Evolutionary conservation across 2,888 invertebrate genomes (phyloP), one percentile per base, ranked within the genome.

Genomic region (Eupeodes luniger): DNA sequence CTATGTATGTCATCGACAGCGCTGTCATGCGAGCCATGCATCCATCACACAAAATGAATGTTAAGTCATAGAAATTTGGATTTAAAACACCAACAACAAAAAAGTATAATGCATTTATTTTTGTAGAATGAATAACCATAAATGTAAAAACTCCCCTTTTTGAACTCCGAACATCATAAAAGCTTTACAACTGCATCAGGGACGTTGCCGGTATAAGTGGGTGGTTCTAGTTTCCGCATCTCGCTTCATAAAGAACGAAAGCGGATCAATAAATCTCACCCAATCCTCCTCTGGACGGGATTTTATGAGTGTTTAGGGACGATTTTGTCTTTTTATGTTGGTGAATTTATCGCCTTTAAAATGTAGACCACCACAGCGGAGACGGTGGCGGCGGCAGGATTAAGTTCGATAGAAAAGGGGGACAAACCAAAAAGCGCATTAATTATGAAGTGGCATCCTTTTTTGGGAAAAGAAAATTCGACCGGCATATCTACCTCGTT

Each of bases 231-330:
- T 44, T 55, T 40, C 53, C 40, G 40, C 36, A 69, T 7, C 7
- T 19, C 74, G 51, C 55, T 40, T 47, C 53, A 80, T 59, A 72
- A 53, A 72, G 40, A 72, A 55, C 86, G 79, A 61, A 83, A 83
- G 59, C 76, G 61, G 72, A 80, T 87, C 77, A 81, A 87, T 87
- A 84, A 84, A 72, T 66, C 55, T 82, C 82, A 57, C 51, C 59
- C 40, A 16, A 7, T 10, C 59, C 27, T 16, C n/a, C 47, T 11
- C 36, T n/a, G 47, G 19, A n/a, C 36, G 19, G 61, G 14, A 44
- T 72, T 81, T 76, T 82, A 53, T 79, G 83, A 47, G 75, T 51
- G 57, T 66, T 81, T 76, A 72, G 81, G 77, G 81, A 78, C 55
- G 55, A 36, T 76, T 55, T 55, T 44, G 19, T 19, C 12, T 47